These are phyloP conservation scores for Pantherophis guttatus DNA, from an alignment of 2,113 vertebrate species.

Conservation along the genomic window DNA sequence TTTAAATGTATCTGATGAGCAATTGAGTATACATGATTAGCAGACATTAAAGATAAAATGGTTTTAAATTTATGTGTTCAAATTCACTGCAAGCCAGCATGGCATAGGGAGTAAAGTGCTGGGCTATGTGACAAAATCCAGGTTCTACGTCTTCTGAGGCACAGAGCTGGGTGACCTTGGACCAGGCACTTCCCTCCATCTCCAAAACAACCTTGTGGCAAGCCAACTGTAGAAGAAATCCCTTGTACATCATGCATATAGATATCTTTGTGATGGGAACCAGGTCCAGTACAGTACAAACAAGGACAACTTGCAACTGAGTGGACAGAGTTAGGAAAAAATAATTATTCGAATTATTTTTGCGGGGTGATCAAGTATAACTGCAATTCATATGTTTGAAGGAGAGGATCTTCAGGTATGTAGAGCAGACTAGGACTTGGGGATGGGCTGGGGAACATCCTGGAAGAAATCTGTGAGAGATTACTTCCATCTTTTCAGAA, in stretches of 20 bases:
- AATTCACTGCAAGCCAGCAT: background rate
- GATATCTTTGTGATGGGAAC: background rate
- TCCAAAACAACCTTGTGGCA: background rate
- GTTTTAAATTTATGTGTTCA: background rate
- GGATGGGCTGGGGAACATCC: background rate
- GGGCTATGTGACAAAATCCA: background rate
- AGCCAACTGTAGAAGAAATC: background rate
- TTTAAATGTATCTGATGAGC: background rate
- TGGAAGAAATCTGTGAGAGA: background rate
- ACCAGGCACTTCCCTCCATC: background rate
- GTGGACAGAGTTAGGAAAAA: background rate
- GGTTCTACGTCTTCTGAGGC: background rate
- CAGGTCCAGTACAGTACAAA: background rate
- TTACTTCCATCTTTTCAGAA: background rate
- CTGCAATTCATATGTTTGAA: background rate
- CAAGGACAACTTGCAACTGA: background rate
- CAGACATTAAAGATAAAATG: background rate
- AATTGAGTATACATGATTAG: background rate
- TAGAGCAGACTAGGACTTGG: background rate
- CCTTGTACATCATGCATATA: background rate
- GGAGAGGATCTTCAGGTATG: background rate
- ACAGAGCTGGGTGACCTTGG: background rate
- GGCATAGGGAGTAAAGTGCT: background rate
- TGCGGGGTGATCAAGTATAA: background rate
- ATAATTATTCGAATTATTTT: background rate